Percentiles rank a stretch among this genome's conserved stretches.
Evolutionary conservation across 2,797 vertebrate species (phyloP).

Genomic region (Choloepus didactylus): DNA sequence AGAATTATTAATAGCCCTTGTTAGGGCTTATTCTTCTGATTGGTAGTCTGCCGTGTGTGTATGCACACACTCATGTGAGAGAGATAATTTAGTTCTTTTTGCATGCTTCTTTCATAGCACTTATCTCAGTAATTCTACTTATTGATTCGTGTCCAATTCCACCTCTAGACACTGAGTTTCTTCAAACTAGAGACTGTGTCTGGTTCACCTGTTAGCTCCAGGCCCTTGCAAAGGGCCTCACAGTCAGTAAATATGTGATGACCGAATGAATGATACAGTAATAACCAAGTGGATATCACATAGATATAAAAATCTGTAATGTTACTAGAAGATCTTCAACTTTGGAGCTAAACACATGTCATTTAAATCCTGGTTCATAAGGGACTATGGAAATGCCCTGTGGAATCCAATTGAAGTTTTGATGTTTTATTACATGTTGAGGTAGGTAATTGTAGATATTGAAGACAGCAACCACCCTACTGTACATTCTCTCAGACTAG

Average conservation of each 20-base stretch:
- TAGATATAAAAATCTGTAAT: background rate
- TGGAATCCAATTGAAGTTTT: slow-evolving; percentile 9
- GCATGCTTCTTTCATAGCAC: background rate
- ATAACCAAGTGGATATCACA: slow-evolving; percentile 28
- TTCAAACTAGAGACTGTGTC: slow-evolving; percentile 33
- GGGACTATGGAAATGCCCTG: background rate
- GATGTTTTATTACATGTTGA: slow-evolving; percentile 1
- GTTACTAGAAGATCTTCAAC: background rate
- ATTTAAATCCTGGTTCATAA: slow-evolving; percentile 53
- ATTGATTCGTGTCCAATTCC: slow-evolving; percentile 32
- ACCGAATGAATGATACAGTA: slow-evolving; percentile 4
- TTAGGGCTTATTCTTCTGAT: slow-evolving; percentile 28
- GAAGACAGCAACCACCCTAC: background rate
- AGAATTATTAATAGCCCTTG: slow-evolving; percentile 47
- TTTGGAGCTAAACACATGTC: slow-evolving; percentile 33
- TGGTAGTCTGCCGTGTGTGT: background rate
- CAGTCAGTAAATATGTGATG: slow-evolving; percentile 36
- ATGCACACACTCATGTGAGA: background rate
- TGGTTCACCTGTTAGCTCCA: slow-evolving; percentile 24
- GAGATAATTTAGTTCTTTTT: background rate
- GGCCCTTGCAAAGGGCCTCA: slow-evolving; percentile 5
- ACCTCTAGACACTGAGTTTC: slow-evolving; percentile 1
- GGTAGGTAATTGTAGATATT: background rate
- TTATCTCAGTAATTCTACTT: slow-evolving; percentile 47
- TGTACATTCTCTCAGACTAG: background rate